Base-by-base conservation (phyloP, 2,888 invertebrate genomes). In the Euphydryas editha region DNA sequence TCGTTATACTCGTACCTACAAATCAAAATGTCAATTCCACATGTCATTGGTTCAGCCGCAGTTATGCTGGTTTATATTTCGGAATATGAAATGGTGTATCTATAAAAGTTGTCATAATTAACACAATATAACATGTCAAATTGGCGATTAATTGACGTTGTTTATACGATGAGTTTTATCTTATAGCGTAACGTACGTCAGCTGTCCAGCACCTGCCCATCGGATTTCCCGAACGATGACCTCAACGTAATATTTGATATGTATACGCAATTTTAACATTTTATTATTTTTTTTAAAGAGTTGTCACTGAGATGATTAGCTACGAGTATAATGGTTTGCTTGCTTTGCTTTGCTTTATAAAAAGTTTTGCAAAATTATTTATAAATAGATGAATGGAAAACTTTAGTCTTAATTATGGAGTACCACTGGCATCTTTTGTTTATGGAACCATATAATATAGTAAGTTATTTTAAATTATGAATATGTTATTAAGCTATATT, bases 191-290 rank as follows among this genome's bases (percentile, higher is more conserved):
- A 56, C 62, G 44, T 36, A 42, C 51, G 24, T 44, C 47, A 86
- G 77, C 79, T 83, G 86, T 78, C 76, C 17, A 60, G 71, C 85
- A 85, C 86, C 85, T 86, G 86, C 80, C 78, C 59, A 59, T 68
- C 61, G 62, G 85, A 84, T 85, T 84, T 85, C 76, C 76, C 76
- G 85, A 80, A 24, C 83, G 73, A 76, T 81, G 81, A 84, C 82
- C 82, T 72, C 73, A 24, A 51, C 15, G 24, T 51, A 15, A 51
- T 51, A 24, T 51, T 51, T 51, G 49, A 51, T 24, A 51, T 24
- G 24, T 51, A 51, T 51, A 15, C 49, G 49, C 49, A 51, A 13
- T 51, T 44, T 49, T 24, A 21, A 49, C 20, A 24, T 24, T 51
- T 24, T 21, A 11, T 2, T 8, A 8, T n/a, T 17, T 1, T 47